phyloP scores from a whole-genome alignment of 2,797 vertebrate genomes.

The Spheniscus humboldti region DNA sequence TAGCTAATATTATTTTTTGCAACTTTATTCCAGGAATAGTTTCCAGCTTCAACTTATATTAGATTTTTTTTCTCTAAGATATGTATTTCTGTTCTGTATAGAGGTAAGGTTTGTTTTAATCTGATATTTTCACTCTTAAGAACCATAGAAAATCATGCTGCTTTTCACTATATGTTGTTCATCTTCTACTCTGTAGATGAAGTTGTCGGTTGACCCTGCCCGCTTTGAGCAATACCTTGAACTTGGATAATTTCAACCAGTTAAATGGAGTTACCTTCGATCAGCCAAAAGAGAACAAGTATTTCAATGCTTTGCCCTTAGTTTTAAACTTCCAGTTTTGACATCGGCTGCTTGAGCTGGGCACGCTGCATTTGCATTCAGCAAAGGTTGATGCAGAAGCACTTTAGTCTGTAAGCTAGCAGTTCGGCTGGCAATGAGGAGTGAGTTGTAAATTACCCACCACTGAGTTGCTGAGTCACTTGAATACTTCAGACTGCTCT shows the following conservation, averaged over 20 bases:
- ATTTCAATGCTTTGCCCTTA: background rate
- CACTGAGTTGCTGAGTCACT: conserved; percentile 53
- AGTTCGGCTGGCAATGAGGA: background rate
- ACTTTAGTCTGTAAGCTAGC: background rate
- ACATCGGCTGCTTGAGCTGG: background rate
- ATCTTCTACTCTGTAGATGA: background rate
- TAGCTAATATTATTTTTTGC: background rate
- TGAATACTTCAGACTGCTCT: conserved; percentile 31
- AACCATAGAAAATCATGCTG: background rate
- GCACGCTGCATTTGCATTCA: background rate
- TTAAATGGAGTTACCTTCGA: background rate
- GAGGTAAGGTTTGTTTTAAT: background rate
- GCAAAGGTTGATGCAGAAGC: background rate
- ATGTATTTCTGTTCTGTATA: background rate
- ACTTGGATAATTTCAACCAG: background rate
- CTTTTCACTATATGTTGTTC: background rate
- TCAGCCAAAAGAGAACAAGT: background rate
- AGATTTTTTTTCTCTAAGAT: background rate
- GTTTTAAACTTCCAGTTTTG: background rate
- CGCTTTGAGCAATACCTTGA: background rate
- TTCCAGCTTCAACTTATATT: background rate
- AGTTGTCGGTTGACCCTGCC: background rate
- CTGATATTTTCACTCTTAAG: background rate
- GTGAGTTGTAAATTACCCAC: conserved; percentile 52
- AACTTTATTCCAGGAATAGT: background rate